Percentiles rank a stretch among this genome's conserved stretches.
These are phyloP conservation scores for Drosophila athabasca DNA, from an alignment of 1,140 invertebrate genomes.

Conservation along the genomic window DNA sequence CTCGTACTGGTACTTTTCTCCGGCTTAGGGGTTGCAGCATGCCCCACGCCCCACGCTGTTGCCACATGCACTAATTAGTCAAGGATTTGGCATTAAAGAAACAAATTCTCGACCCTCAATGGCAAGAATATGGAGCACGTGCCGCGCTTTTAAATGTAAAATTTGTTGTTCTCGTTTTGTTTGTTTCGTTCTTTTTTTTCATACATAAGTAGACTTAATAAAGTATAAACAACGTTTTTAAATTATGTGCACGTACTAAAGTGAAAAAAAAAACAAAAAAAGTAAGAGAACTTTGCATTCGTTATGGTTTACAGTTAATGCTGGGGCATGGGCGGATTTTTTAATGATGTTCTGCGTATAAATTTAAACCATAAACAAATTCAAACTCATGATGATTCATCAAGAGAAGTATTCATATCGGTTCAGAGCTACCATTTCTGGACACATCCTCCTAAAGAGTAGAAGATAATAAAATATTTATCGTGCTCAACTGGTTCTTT, in stretches of 20 bases:
- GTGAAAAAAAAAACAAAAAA: not conserved
- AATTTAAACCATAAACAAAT: too few relatives aligned
- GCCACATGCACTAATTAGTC: conserved; percentile 62
- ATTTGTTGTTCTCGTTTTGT: conserved; percentile 6
- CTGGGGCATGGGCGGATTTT: too few relatives aligned
- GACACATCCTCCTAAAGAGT: too few relatives aligned
- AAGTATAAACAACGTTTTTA: conserved; percentile 28
- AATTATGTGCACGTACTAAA: conserved; percentile 58
- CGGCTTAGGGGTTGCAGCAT: conserved; percentile 20
- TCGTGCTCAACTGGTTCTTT: not conserved
- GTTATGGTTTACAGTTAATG: conserved; percentile 10
- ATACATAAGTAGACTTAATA: conserved; percentile 8
- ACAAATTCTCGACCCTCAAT: conserved; percentile 22
- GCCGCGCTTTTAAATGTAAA: conserved; percentile 52
- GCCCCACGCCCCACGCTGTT: conserved; percentile 1
- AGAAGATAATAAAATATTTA: too few relatives aligned
- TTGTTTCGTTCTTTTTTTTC: not conserved
- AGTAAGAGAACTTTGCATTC: conserved; percentile 25
- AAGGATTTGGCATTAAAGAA: conserved; percentile 57
- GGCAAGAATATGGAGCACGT: conserved; percentile 46
- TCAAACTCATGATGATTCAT: too few relatives aligned
- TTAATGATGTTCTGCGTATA: too few relatives aligned
- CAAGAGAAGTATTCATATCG: too few relatives aligned
- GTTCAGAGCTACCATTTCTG: too few relatives aligned
- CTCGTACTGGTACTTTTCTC: conserved; percentile 30